Evolutionary conservation across 2,888 invertebrate genomes (phyloP).

Genomic region (Shargacucullia verbasci): DNA sequence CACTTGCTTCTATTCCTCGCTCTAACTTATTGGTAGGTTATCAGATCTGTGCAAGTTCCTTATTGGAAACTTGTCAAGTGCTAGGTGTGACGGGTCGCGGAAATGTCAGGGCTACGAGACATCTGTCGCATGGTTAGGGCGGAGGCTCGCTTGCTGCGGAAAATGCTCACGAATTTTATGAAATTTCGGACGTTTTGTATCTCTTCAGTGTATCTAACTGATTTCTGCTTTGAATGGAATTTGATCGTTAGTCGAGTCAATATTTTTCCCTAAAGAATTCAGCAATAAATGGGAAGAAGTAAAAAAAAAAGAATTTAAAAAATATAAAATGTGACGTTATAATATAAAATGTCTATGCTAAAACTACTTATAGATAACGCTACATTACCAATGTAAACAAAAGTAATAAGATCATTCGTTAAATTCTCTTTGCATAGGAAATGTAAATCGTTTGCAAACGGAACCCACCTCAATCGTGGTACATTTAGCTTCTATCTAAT

Average conservation of each 20-base stretch:
- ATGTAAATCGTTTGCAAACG: constrained; percentile 8
- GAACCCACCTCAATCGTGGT: constrained; percentile 5
- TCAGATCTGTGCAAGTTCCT: constrained; percentile 52
- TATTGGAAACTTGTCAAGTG: constrained; percentile 69
- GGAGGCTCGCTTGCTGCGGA: constrained; percentile 36
- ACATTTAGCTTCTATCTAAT: constrained; percentile 24
- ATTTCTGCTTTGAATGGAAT: neutral
- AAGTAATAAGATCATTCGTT: too few relatives aligned
- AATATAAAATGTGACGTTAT: too few relatives aligned
- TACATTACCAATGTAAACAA: too few relatives aligned
- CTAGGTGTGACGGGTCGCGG: constrained; percentile 63
- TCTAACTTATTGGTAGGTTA: constrained; percentile 56
- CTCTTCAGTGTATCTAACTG: neutral
- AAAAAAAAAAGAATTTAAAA: too few relatives aligned
- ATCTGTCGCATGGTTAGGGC: constrained; percentile 56
- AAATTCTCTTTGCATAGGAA: neutral
- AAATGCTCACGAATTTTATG: constrained; percentile 8
- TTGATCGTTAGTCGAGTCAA: neutral
- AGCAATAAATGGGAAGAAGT: too few relatives aligned
- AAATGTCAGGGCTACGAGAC: constrained; percentile 64
- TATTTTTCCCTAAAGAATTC: constrained; percentile 18
- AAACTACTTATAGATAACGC: too few relatives aligned
- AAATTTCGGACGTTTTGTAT: constrained; percentile 8
- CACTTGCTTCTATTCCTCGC: constrained; percentile 40
- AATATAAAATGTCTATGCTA: too few relatives aligned